Evolutionary conservation across 2,797 vertebrate species (phyloP), one percentile per base, ranked within the genome.

Genomic region (Liasis olivaceus): DNA sequence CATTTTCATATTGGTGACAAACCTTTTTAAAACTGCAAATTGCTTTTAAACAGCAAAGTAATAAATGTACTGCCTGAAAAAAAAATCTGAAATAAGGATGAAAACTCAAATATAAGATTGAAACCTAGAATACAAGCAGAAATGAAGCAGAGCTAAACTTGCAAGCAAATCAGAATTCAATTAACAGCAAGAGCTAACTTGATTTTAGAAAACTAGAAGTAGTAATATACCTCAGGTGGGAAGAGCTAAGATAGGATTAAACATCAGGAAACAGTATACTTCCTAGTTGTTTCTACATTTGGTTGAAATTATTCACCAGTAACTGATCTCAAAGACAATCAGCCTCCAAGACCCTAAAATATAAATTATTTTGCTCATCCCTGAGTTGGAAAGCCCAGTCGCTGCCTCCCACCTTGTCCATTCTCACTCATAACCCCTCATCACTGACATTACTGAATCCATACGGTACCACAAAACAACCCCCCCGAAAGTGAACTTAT

Each of bases 51-150:
- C 36, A 36, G 36, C 36, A 36, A 36, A 36, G 36, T 36, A 36
- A 36, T 36, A 36, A 36, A 36, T 36, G 2, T 36, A 36, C 36
- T 36, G 31, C 72, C 22, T 1, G 2, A 36, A 42, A 8, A 64
- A 54, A 93, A 88, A 96, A 95, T 56, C 93, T 86, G 86, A 81
- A 58, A 95, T 96, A 92, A 96, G 94, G 87, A 96, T 96, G 92
- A 96, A 97, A 93, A 96, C 89, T 95, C 66, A 13, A 93, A 96
- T 95, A 95, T 93, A 95, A 93, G 31, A 84, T 64, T 8, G 94
- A 96, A 93, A 96, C 92, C 91, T 93, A 92, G 89, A 96, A 90
- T 64, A 88, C 51, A 3, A 92, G 91, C 20, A 91, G 89, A 95
- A 93, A 87, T 91, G 84, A 90, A 87, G 59, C 60, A 92, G 17